Evolutionary conservation across 1,140 invertebrate genomes (phyloP), one percentile per base, ranked within the genome.

Genomic region (Hyles vespertilio): DNA sequence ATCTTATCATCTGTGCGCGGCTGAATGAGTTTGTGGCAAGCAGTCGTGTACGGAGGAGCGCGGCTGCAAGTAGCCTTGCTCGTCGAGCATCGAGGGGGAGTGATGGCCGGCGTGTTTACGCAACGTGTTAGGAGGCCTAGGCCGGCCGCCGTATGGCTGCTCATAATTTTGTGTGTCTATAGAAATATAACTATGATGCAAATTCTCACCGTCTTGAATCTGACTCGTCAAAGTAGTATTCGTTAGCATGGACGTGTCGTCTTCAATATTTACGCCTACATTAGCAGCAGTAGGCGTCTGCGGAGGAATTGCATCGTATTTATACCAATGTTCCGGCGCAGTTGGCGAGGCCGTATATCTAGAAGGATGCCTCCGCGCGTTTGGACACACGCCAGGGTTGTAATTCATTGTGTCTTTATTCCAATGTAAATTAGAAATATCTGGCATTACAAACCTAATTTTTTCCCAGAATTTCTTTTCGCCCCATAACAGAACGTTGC

Each of bases 401-500:
- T 88, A 89, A 74, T 89, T 89, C 43, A 86, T 73, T 59, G 81
- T 77, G 58, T 89, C 88, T 71, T 90, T 89, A 58, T 90, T 90
- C 87, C 87, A 90, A 67, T 90, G 89, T 55, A 90, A 81, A 65
- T 89, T 90, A 44, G 87, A 85, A 69, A 87, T 94, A 65, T 97
- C 95, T 5, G 96, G 96, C 93, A 98, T 94, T 22, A 95, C 93
- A 88, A 95, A 97, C 50, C 94, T 92, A 40, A 97, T 91, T 88
- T 97, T 97, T 69, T 96, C 94, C 96, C 96, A 97, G 87, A 97
- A 97, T 75, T 94, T 91, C 70, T 94, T 94, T 76, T 96, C 95
- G 48, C 94, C 94, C 95, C 95, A 96, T 56, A 94, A 90, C 54
- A 97, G 92, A 45, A 95, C 94, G 2, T 95, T 95, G 85, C 94